Conservation (phyloP, 2,113 vertebrate species). For the Dryoscopus gambensis region DNA sequence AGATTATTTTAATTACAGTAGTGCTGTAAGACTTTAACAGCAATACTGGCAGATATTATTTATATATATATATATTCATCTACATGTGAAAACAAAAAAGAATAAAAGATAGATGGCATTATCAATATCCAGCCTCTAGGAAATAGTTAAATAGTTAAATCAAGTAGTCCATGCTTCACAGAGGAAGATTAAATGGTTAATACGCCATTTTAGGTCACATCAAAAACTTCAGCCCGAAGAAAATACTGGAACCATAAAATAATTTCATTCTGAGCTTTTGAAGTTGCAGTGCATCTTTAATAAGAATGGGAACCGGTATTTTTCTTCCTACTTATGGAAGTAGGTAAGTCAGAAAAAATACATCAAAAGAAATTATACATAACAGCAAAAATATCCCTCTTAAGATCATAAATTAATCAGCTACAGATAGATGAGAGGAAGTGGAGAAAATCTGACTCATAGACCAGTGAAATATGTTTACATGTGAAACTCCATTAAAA, state of each 20-base stretch:
- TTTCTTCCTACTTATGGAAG: background rate
- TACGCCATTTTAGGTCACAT: background rate
- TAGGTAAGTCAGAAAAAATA: slow-evolving; percentile 16
- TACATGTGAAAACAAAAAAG: background rate
- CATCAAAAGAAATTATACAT: slow-evolving; percentile 9
- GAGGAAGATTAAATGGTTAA: slow-evolving; percentile 1
- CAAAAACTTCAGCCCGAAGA: background rate
- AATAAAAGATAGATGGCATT: background rate
- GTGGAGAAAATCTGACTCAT: background rate
- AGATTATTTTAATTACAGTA: background rate
- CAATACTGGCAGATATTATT: background rate
- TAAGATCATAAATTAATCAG: slow-evolving; percentile 32
- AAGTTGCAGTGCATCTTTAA: background rate
- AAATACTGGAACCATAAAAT: background rate
- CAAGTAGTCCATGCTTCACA: background rate
- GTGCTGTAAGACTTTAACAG: background rate
- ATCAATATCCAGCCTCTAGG: background rate
- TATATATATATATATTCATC: background rate
- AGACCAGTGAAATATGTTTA: background rate
- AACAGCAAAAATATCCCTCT: background rate
- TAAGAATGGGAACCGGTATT: background rate
- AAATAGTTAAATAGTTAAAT: slow-evolving; percentile 5
- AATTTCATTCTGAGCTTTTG: background rate
- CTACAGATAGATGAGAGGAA: background rate
- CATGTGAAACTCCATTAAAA: background rate